phyloP scores from a whole-genome alignment of 2,797 vertebrate genomes.

The Erithacus rubecula region DNA sequence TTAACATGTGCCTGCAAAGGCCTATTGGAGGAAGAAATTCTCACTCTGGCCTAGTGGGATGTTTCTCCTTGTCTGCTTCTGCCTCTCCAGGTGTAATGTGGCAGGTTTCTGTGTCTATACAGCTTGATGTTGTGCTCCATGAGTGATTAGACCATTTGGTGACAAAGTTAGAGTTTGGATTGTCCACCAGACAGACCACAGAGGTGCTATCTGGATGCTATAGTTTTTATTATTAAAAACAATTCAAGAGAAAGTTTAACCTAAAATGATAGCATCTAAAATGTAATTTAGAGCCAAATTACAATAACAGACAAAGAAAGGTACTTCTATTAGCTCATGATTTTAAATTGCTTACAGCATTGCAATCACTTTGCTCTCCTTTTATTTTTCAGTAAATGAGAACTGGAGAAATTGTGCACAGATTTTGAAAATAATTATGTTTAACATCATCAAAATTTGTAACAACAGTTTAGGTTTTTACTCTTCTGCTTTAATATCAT shows the following conservation, averaged over 20 bases:
- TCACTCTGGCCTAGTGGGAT: no score
- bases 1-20: no score
- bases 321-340: background rate
- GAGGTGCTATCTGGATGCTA: background rate
- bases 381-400: background rate
- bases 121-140: background rate
- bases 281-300: background rate
- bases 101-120: rapidly evolving
- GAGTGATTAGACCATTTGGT: background rate
- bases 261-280: background rate
- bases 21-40: no score
- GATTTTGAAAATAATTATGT: background rate
- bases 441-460: background rate
- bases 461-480: background rate
- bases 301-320: background rate
- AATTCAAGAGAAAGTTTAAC: background rate
- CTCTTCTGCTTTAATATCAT: background rate
- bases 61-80: no score
- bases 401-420: background rate
- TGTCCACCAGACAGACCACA: background rate
- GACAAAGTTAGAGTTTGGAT: background rate
- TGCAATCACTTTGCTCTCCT: background rate
- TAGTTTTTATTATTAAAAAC: background rate
- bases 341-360: background rate
- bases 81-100: no score